Conservation (phyloP, 2,888 invertebrate genomes). For the Blomia tropicalis region DNA sequence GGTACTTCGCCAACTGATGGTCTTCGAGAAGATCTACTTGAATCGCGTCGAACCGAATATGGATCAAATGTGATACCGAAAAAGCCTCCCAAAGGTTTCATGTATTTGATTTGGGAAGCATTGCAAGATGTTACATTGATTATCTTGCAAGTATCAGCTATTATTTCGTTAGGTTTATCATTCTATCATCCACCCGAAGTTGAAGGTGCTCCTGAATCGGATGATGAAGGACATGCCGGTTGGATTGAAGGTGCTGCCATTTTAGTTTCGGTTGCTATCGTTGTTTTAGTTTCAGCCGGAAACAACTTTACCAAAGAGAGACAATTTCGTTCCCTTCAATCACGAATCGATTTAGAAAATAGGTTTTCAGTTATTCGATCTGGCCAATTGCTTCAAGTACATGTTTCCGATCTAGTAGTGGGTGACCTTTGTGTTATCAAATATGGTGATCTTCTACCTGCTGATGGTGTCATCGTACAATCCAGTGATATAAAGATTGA, state of each 20-base stretch:
- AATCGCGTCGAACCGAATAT: conserved; percentile 84
- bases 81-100: conserved; percentile 96
- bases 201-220: conserved; percentile 13
- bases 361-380: conserved; percentile 90
- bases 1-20: conserved; percentile 93
- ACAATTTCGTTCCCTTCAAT: conserved; percentile 94
- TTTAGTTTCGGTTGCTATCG: conserved; percentile 94
- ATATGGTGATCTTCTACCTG: conserved; percentile 74
- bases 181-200: conserved; percentile 36
- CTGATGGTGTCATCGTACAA: conserved; percentile 92
- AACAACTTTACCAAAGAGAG: conserved; percentile 99
- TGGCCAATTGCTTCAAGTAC: conserved; percentile 77
- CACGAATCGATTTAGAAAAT: conserved; percentile 95
- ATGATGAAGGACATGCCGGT: conserved; percentile 63
- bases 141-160: conserved; percentile 92
- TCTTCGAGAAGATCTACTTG: conserved; percentile 72
- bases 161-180: conserved; percentile 91
- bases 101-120: conserved; percentile 97
- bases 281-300: conserved; percentile 96
- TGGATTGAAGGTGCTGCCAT: conserved; percentile 99
- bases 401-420: conserved; percentile 89
- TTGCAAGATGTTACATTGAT: conserved; percentile 97
- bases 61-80: conserved; percentile 98
- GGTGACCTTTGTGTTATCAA: conserved; percentile 87
- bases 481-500: conserved; percentile 98